Base-by-base conservation (phyloP, 2,797 vertebrate genomes). In the Brachyalestes nurse region DNA sequence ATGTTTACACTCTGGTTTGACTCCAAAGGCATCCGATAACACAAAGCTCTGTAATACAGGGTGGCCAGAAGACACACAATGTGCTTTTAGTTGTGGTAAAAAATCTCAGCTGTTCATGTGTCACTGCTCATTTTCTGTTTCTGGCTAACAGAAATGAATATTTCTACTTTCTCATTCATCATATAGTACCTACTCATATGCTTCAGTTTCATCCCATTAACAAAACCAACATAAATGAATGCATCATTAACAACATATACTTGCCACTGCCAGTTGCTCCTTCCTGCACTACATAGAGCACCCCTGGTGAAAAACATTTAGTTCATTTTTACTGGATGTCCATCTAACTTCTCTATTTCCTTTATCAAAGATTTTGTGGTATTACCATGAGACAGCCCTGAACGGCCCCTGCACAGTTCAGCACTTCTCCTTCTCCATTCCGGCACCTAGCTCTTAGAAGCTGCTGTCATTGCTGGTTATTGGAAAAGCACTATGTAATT, bases 1-100 rank as follows among this genome's bases (percentile, higher is more conserved):
- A 51, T 83, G 81, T 85, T 84, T 83, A 74, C 85, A 85, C 72
- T 60, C 73, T 55, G 66, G 62, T 80, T 80, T 81, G 69, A 82
- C 60, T 79, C 74, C 72, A 64, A 62, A 49, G 62, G 21, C 75
- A 69, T 79, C 72, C 77, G 72, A 64, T 75, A 76, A 75, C 61
- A 74, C 64, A 82, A 62, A 76, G 64, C 34, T 19, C 45, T n/a
- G 58, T n/a, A 53, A 19, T 2, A 7, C 65, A 77, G 82, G 78
- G 77, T 82, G 82, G 85, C 75, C 80, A 51, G 62, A 28, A 72
- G 47, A 75, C 53, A 72, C 72, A 81, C 53, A 23, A 79, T 73
- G 17, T 62, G 40, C 71, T 77, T 65, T 75, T 53, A 16, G n/a
- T 62, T 45, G 14, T 53, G 62, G 57, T 21, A 34, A 9, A 77